Conservation (phyloP, 1,140 invertebrate species). For the Mycetomoellerius zeteki region DNA sequence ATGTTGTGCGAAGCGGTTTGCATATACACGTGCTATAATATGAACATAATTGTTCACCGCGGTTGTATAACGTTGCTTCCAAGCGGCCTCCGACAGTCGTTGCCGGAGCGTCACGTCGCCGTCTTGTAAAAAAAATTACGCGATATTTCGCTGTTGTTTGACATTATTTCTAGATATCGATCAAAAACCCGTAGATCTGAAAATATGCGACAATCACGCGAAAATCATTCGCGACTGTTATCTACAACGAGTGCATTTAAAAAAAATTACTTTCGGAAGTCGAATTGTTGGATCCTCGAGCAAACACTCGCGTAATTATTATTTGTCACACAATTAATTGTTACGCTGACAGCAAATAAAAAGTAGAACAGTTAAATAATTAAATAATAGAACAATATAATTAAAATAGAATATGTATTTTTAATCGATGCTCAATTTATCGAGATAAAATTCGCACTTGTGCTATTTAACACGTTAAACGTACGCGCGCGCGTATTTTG, state of each 20-base stretch:
- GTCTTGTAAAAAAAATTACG: neutral
- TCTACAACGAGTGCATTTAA: neutral
- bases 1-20: slow-evolving; percentile 59
- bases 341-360: neutral
- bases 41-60: slow-evolving; percentile 79
- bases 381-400: neutral
- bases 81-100: slow-evolving; percentile 64
- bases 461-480: too few species aligned
- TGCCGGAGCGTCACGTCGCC: slow-evolving; percentile 47
- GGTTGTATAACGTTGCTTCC: slow-evolving; percentile 75
- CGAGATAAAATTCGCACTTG: neutral
- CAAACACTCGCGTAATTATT: neutral
- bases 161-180: neutral
- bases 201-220: neutral
- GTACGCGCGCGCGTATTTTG: neutral
- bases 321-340: neutral
- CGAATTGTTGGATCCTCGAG: neutral
- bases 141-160: neutral
- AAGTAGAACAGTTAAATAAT: neutral
- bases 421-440: neutral
- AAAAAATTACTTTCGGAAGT: neutral
- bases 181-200: neutral
- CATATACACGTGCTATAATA: slow-evolving; percentile 77
- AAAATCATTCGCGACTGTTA: neutral
- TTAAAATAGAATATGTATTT: neutral